Conservation (phyloP, 1,140 invertebrate genomes). For the Brachionus rubens region DNA sequence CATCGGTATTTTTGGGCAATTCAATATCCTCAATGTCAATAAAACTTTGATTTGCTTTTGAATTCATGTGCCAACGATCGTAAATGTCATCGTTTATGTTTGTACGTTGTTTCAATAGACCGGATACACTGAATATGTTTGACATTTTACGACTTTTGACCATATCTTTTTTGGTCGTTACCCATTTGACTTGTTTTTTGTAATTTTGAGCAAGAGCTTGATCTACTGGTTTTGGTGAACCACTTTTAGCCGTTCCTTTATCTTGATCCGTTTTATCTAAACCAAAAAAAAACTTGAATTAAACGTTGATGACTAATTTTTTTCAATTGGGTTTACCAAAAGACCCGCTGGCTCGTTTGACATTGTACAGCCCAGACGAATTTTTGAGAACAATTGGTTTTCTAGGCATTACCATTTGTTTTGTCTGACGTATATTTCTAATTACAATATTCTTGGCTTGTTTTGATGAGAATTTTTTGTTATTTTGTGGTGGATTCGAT, state of each 20-base stretch:
- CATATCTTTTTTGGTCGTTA: constrained; percentile 41
- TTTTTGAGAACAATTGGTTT: background rate
- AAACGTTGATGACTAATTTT: too few relatives aligned
- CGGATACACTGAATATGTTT: background rate
- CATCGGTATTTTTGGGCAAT: background rate
- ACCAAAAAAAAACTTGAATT: too few relatives aligned
- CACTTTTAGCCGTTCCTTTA: background rate
- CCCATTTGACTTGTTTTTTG: constrained; percentile 41
- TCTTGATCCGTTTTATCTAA: background rate
- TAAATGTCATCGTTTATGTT: constrained; percentile 38
- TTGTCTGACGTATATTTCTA: constrained; percentile 1
- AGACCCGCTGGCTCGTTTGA: background rate
- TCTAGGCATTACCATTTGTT: background rate
- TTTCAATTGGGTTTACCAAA: too few relatives aligned
- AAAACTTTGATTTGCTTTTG: constrained; percentile 1
- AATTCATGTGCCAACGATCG: constrained; percentile 22
- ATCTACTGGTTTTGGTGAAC: too few relatives aligned
- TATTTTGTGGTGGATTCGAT: background rate
- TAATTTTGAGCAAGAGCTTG: too few relatives aligned
- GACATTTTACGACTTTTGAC: background rate
- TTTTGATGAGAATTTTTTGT: background rate
- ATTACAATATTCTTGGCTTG: background rate
- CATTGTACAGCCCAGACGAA: background rate
- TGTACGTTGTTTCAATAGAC: background rate
- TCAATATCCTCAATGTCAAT: constrained; percentile 33